These are phyloP conservation scores for Cantharis rufa DNA, from an alignment of 2,888 invertebrate genomes.

Conservation along the genomic window DNA sequence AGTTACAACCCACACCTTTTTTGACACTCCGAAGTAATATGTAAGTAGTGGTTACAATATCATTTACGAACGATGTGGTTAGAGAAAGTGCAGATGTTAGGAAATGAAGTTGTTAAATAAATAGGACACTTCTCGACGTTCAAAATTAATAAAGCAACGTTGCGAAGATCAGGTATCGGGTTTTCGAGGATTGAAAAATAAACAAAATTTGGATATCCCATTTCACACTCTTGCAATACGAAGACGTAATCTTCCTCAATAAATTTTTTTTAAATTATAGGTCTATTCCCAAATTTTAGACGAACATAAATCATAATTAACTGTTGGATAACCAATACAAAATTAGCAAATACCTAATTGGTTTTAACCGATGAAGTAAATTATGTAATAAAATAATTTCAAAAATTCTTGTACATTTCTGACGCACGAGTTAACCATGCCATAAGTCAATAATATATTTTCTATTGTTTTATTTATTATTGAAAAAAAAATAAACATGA, in stretches of 20 bases:
- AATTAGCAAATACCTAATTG: background rate
- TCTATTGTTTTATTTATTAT: background rate
- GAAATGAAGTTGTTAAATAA: background rate
- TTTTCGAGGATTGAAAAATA: background rate
- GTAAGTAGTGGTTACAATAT: background rate
- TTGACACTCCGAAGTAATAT: background rate
- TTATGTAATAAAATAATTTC: background rate
- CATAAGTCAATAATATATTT: background rate
- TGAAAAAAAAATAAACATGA: background rate
- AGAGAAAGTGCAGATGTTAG: background rate
- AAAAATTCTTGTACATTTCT: background rate
- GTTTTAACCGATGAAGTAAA: background rate
- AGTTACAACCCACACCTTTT: background rate
- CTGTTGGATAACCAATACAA: background rate
- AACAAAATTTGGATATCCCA: background rate
- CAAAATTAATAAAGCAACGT: background rate
- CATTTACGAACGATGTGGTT: background rate
- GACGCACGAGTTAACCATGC: background rate
- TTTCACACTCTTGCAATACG: background rate
- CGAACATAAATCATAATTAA: background rate
- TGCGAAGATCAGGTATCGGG: background rate
- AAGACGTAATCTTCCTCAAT: background rate
- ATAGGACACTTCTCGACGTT: background rate
- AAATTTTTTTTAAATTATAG: background rate
- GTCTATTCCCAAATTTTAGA: background rate